Evolutionary conservation across 2,113 vertebrate genomes (phyloP).

Genomic region (Glareola pratincola): DNA sequence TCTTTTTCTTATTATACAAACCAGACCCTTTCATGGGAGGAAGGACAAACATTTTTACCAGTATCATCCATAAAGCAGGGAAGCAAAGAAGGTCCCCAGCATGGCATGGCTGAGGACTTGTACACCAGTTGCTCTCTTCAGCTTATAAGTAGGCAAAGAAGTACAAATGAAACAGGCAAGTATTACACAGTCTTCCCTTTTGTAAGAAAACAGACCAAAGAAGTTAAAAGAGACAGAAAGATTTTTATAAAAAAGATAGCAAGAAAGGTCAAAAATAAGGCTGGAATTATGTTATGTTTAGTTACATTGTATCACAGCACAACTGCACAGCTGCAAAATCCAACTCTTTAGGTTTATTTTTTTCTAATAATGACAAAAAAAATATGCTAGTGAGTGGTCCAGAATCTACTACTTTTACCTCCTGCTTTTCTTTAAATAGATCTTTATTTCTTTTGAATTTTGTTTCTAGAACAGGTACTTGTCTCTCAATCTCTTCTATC

Average conservation of each 20-base stretch:
- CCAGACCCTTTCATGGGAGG: neutral
- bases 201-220: neutral
- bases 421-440: neutral
- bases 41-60: neutral
- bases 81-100: neutral
- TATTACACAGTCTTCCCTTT: neutral
- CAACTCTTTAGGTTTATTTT: neutral
- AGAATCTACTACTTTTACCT: slow-evolving; percentile 22
- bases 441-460: slow-evolving; percentile 35
- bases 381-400: neutral
- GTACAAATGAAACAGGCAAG: neutral
- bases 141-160: neutral
- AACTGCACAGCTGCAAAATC: neutral
- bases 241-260: neutral
- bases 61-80: neutral
- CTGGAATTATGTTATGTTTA: neutral
- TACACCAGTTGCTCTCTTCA: neutral
- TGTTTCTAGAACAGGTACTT: slow-evolving; percentile 50
- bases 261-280: neutral
- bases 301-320: neutral
- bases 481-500: slow-evolving; percentile 21
- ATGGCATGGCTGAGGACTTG: neutral
- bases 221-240: neutral
- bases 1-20: neutral
- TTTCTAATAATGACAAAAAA: neutral